These are phyloP conservation scores for Hypocryptadius cinnamomeus DNA, from an alignment of 2,113 vertebrate genomes.

Conservation along the genomic window DNA sequence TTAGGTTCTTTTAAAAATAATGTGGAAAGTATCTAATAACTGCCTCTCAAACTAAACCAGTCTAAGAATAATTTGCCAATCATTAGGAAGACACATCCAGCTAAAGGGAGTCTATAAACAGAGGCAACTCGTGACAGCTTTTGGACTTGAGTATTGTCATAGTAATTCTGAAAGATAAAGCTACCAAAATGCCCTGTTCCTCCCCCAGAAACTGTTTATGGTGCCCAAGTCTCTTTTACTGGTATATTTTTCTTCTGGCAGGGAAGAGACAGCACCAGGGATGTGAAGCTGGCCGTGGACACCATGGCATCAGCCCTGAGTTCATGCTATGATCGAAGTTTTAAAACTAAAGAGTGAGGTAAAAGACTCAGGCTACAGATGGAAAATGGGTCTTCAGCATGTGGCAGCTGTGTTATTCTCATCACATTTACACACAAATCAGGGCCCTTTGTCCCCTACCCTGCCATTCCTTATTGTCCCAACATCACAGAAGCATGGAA, in stretches of 20 bases:
- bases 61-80: background rate
- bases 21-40: slow-evolving; percentile 1
- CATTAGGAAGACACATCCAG: background rate
- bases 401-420: background rate
- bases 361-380: background rate
- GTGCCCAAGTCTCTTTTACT: background rate
- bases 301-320: background rate
- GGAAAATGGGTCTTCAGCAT: background rate
- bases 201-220: background rate
- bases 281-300: background rate
- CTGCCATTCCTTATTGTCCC: background rate
- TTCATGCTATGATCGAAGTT: background rate
- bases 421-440: background rate
- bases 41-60: background rate
- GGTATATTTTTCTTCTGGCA: background rate
- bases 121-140: background rate
- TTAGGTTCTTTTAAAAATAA: slow-evolving; percentile 14
- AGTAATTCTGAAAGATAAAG: background rate
- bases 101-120: background rate
- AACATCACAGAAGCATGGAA: background rate
- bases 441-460: background rate
- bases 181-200: background rate
- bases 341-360: background rate
- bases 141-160: background rate
- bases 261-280: background rate